Evolutionary conservation across 2,888 invertebrate genomes (phyloP).

Genomic region (Branchipolynoe longqiensis): DNA sequence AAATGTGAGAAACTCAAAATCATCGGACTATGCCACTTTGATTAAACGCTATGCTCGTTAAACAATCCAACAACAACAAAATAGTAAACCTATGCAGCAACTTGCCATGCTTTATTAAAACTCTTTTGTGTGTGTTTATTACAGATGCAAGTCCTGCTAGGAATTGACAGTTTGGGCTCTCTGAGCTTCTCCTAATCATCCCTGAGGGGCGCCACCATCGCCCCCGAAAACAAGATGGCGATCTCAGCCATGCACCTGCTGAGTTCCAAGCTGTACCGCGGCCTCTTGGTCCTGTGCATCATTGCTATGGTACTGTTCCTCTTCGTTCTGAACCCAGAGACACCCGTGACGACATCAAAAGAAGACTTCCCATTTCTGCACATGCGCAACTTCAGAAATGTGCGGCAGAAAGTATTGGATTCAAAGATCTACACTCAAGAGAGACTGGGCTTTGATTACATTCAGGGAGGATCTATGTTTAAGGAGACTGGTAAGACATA

Average conservation of each 20-base stretch:
- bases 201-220: background rate
- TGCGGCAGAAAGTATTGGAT: background rate
- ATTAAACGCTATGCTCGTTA: too few relatives aligned
- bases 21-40: too few relatives aligned
- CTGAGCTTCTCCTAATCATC: too few relatives aligned
- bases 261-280: background rate
- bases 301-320: background rate
- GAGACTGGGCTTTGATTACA: constrained; percentile 3
- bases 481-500: constrained; percentile 63
- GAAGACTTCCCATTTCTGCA: background rate
- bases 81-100: too few relatives aligned
- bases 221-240: background rate
- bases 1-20: too few relatives aligned
- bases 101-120: too few relatives aligned
- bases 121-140: too few relatives aligned
- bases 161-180: too few relatives aligned
- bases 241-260: background rate
- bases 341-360: background rate
- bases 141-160: too few relatives aligned
- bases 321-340: background rate
- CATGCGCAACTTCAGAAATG: background rate
- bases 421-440: constrained; percentile 36
- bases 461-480: constrained; percentile 66
- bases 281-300: background rate
- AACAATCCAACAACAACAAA: too few relatives aligned